phyloP scores from a whole-genome alignment of 2,113 vertebrate genomes.

The Nerophis ophidion region DNA sequence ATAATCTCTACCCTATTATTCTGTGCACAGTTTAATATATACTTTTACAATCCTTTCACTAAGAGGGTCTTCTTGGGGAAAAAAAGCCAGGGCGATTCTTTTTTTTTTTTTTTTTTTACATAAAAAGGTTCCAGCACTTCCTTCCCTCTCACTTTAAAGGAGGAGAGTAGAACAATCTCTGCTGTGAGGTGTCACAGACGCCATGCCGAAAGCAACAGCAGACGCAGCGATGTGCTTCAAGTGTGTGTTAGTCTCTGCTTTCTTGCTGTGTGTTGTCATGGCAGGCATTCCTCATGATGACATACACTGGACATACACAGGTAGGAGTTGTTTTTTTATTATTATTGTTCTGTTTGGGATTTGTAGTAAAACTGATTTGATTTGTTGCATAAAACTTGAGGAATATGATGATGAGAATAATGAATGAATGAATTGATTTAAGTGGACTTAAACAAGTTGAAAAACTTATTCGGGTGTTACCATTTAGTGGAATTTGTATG shows the following conservation, averaged over 20 bases:
- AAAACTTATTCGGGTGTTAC: too few relatives aligned
- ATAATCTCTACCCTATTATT: neutral
- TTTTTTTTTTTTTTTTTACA: neutral
- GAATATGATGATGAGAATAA: neutral
- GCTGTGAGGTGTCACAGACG: slow-evolving; percentile 13
- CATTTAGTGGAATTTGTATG: too few relatives aligned
- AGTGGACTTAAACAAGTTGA: too few relatives aligned
- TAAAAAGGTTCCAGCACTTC: slow-evolving; percentile 39
- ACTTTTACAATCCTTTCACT: neutral
- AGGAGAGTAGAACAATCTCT: slow-evolving; percentile 13
- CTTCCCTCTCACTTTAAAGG: slow-evolving; percentile 19
- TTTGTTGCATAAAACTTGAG: slow-evolving; percentile 20
- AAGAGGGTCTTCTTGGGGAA: slow-evolving; percentile 7
- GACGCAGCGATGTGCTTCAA: slow-evolving; percentile 52
- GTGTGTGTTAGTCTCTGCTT: slow-evolving; percentile 29
- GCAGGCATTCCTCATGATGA: slow-evolving; percentile 46
- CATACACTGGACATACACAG: slow-evolving; percentile 73
- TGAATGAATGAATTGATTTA: too few relatives aligned
- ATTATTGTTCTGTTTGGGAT: neutral
- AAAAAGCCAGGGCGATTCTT: slow-evolving; percentile 50
- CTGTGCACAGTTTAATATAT: too few relatives aligned
- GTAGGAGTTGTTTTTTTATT: slow-evolving; percentile 37
- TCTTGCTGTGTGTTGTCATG: slow-evolving; percentile 28
- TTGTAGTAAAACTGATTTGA: neutral
- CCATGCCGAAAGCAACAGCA: slow-evolving; percentile 1